phyloP scores from a whole-genome alignment of 1,140 invertebrate genomes.

The Ceratitis capitata region DNA sequence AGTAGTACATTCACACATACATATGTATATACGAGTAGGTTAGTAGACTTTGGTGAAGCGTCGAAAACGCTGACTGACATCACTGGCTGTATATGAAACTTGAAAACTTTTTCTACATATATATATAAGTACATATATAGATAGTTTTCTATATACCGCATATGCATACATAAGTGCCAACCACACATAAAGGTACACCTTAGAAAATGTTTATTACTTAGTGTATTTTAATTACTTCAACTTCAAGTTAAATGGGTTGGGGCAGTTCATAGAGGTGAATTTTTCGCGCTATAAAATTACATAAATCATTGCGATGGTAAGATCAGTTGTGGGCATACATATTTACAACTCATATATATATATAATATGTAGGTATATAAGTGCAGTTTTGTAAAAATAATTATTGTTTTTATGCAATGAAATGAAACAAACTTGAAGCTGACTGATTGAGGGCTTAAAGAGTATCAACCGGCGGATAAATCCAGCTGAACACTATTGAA shows the following conservation, averaged over 20 bases:
- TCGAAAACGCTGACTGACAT: no score
- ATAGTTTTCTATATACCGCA: neutral
- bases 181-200: neutral
- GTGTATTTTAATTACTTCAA: conserved; percentile 11
- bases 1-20: neutral
- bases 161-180: neutral
- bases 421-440: no score
- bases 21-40: neutral
- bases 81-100: neutral
- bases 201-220: conserved; percentile 9
- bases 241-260: neutral
- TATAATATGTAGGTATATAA: no score
- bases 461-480: no score
- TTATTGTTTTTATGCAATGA: no score
- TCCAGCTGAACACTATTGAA: no score
- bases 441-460: no score
- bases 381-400: no score
- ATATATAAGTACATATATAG: neutral
- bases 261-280: neutral
- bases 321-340: neutral
- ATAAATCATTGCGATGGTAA: neutral
- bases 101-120: no score
- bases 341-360: no score
- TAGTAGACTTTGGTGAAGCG: neutral
- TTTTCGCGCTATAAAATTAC: neutral